These are phyloP conservation scores for Coecobrya sp. DNA, from an alignment of 2,888 invertebrate genomes.

Conservation along the genomic window DNA sequence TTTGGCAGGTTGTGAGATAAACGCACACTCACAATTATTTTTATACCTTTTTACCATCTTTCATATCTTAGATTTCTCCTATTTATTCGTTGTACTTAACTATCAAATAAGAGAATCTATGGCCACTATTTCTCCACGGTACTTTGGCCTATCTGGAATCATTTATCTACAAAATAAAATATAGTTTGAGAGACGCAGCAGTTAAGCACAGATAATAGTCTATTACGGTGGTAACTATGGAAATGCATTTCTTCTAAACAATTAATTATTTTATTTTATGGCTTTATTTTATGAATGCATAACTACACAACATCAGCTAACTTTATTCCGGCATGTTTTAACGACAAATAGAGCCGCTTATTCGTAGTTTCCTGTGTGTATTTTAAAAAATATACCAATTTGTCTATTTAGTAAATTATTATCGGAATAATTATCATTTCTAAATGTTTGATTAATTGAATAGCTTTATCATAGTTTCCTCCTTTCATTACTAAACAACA, in stretches of 20 bases:
- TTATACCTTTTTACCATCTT: not conserved
- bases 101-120: not conserved
- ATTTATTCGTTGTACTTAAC: not conserved
- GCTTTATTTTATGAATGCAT: not conserved
- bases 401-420: no score
- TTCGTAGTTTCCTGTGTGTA: no score
- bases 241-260: not conserved
- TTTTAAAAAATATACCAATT: no score
- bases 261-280: not conserved
- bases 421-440: no score
- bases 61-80: not conserved
- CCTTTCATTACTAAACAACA: not conserved
- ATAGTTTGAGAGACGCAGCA: not conserved
- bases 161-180: conserved; percentile 54
- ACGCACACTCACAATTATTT: not conserved
- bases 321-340: no score
- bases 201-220: not conserved
- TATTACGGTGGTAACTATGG: not conserved
- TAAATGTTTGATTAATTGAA: not conserved
- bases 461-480: not conserved
- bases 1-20: conserved; percentile 28
- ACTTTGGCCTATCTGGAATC: conserved; percentile 56
- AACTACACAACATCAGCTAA: no score
- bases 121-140: conserved; percentile 21
- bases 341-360: no score